phyloP scores from a whole-genome alignment of 1,140 invertebrate genomes.

The Stegodyphus dumicola region DNA sequence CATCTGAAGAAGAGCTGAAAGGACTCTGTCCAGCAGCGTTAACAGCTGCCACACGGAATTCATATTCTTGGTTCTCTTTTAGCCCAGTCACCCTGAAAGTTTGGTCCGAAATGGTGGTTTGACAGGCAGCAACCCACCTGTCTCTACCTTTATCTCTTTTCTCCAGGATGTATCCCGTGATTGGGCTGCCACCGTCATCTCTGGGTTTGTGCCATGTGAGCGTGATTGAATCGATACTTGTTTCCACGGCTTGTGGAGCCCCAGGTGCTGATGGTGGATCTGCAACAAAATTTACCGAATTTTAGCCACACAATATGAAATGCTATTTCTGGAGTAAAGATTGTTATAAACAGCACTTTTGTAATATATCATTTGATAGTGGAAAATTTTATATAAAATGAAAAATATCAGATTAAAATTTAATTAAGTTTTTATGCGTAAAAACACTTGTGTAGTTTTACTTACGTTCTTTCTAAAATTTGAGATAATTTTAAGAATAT shows the following conservation, averaged over 20 bases:
- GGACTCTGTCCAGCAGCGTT: conserved; percentile 80
- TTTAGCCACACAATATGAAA: no score
- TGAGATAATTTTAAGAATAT: no score
- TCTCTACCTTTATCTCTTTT: conserved; percentile 93
- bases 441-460: no score
- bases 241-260: conserved; percentile 84
- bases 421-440: no score
- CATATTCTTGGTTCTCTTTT: conserved; percentile 92
- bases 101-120: conserved; percentile 77
- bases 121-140: conserved; percentile 84
- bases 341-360: no score
- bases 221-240: conserved; percentile 92
- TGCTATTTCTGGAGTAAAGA: no score
- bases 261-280: conserved; percentile 91
- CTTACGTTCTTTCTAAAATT: no score
- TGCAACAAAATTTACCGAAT: conserved; percentile 63
- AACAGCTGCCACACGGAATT: conserved; percentile 92
- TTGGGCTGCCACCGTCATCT: conserved; percentile 93
- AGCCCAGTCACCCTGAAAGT: conserved; percentile 87
- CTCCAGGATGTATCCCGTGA: conserved; percentile 95
- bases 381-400: no score
- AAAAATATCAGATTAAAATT: no score
- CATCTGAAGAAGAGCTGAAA: conserved; percentile 89
- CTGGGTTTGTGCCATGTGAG: conserved; percentile 93
- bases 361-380: no score